A percentile compares a stretch with the other conserved stretches of the same genome.
These are phyloP conservation scores for Aelia acuminata DNA, from an alignment of 2,888 invertebrate genomes.

Conservation along the genomic window DNA sequence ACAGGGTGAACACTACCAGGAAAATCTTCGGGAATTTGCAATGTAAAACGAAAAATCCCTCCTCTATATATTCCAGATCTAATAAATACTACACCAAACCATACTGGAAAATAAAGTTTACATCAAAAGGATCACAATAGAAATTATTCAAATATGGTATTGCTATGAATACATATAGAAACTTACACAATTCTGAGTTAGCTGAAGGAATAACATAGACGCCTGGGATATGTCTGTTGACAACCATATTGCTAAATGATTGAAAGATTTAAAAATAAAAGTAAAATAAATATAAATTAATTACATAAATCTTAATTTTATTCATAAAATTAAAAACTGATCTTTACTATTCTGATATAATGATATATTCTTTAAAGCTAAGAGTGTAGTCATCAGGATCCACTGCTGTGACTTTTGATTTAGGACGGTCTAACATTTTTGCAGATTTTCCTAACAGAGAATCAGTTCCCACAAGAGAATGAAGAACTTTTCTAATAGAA, in stretches of 20 bases:
- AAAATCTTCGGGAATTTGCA: constrained; percentile 89
- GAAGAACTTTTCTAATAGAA: constrained; percentile 74
- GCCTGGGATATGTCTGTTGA: constrained; percentile 87
- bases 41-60: constrained; percentile 90
- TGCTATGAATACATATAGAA: constrained; percentile 59
- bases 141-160: constrained; percentile 45
- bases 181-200: constrained; percentile 83
- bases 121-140: constrained; percentile 50
- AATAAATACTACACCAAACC: constrained; percentile 93
- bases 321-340: constrained; percentile 57
- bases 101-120: constrained; percentile 75
- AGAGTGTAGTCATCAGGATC: constrained; percentile 67
- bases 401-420: constrained; percentile 68
- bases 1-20: constrained; percentile 89
- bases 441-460: constrained; percentile 76
- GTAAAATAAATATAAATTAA: constrained; percentile 56
- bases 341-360: constrained; percentile 93
- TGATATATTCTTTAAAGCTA: constrained; percentile 79
- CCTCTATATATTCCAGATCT: constrained; percentile 90
- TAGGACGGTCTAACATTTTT: constrained; percentile 73
- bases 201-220: constrained; percentile 94
- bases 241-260: constrained; percentile 83
- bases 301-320: constrained; percentile 53
- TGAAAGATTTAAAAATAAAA: constrained; percentile 67
- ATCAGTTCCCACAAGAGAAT: constrained; percentile 70